Evolutionary conservation across 2,888 invertebrate species (phyloP), one percentile per base, ranked within the genome.

Genomic region (Rhaphigaster nebulosa): DNA sequence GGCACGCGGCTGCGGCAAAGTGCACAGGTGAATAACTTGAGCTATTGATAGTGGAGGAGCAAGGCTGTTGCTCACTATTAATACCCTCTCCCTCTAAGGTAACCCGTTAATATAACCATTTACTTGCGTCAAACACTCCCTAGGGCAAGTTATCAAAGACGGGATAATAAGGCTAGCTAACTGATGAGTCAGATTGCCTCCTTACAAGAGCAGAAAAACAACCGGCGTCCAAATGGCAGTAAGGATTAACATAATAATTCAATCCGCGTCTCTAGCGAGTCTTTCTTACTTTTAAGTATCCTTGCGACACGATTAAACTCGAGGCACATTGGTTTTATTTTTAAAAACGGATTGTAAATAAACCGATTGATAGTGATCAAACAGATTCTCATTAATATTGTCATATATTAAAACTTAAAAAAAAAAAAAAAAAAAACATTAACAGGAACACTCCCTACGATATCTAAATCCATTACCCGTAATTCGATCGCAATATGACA

Each of bases 1-100:
- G 84, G 84, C 84, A 84, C 45, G 84, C 84, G 45, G 84, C 84
- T 45, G n/a, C 84, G 15, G 45, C 45, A 84, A 84, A 84, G 84
- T 84, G 84, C 84, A 84, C 84, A 26, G 80, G 80, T 80, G 80
- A 80, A 80, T 41, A 80, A 80, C 80, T 45, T 13, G 20, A 10
- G 45, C 84, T 84, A 84, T 84, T n/a, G 41, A 84, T 84, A 84
- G 84, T 76, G 70, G 65, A 29, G 1, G 13, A 29, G 65, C 65
- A 65, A 65, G 65, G 70, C 70, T 76, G 34, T 76, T 38, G 26
- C 70, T 4, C 18, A 38, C 70, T 76, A 76, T 76, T 76, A 38
- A 76, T 76, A 76, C 70, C 70, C 26, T 38, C 70, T 76, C 70
- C 38, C 8, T 23, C 70, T 38, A 76, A 38, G 70, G 34, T 38